Percentiles rank a stretch among this genome's conserved stretches.
Evolutionary conservation across 2,113 vertebrate genomes (phyloP).

Genomic region (Cariama cristata): DNA sequence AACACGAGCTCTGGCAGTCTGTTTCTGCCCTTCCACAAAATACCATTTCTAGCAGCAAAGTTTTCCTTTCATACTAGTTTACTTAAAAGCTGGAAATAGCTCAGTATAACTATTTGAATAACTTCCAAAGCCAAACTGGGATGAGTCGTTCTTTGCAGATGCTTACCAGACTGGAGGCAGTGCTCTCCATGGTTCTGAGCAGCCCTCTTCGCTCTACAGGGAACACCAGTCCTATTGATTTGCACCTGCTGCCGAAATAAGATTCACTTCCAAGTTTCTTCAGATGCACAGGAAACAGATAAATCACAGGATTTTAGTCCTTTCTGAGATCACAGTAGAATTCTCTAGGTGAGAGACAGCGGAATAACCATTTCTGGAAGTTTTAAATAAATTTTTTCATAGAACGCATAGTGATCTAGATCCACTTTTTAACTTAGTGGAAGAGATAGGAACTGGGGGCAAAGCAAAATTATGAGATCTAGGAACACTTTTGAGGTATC

Average conservation of each 20-base stretch:
- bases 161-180: not conserved
- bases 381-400: not conserved
- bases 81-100: not conserved
- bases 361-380: not conserved
- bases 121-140: not conserved
- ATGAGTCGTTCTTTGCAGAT: not conserved
- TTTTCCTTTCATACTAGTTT: not conserved
- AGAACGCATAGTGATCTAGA: not conserved
- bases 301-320: not conserved
- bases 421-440: not conserved
- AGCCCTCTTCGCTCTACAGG: not conserved
- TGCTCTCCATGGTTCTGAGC: not conserved
- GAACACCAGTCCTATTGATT: not conserved
- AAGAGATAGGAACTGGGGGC: not conserved
- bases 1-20: not conserved
- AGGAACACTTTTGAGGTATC: not conserved
- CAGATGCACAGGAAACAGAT: not conserved
- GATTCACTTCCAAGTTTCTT: not conserved
- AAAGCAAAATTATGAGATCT: not conserved
- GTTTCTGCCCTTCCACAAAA: not conserved
- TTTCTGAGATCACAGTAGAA: not conserved
- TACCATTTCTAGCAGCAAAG: not conserved
- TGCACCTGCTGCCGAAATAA: not conserved
- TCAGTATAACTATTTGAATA: not conserved
- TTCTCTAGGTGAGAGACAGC: not conserved